Evolutionary conservation across 1,140 invertebrate genomes (phyloP).

Genomic region (Limonius californicus): DNA sequence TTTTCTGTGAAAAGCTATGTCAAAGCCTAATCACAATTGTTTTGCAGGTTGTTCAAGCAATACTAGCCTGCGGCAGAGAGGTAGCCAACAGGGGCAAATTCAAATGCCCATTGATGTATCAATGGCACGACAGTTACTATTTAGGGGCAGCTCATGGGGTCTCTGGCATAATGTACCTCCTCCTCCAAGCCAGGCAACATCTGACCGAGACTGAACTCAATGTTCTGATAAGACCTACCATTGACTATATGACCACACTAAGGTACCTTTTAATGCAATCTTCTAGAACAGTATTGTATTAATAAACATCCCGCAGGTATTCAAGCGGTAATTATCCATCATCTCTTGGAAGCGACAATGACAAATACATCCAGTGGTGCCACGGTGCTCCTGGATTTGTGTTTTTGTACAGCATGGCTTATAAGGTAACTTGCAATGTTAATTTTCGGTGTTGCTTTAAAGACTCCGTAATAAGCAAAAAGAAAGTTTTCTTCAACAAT

Average conservation of each 20-base stretch:
- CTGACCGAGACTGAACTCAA: slow-evolving; percentile 51
- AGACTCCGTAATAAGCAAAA: no score
- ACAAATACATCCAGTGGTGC: slow-evolving; percentile 91
- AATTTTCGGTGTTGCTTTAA: no score
- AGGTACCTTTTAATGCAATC: no score
- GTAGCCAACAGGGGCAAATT: slow-evolving; percentile 50
- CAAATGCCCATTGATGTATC: slow-evolving; percentile 69
- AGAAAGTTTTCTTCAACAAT: no score
- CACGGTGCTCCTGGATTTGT: slow-evolving; percentile 90
- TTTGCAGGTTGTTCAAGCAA: slow-evolving; percentile 58
- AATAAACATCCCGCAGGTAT: slow-evolving; percentile 45
- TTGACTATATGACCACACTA: slow-evolving; percentile 61
- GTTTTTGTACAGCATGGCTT: slow-evolving; percentile 69
- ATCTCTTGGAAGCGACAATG: slow-evolving; percentile 64
- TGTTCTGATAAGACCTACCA: slow-evolving; percentile 55
- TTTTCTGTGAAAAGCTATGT: no score
- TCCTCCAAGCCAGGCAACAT: slow-evolving; percentile 65
- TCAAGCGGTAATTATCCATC: slow-evolving; percentile 85
- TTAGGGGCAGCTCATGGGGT: slow-evolving; percentile 86
- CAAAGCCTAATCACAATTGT: no score
- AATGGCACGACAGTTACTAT: slow-evolving; percentile 86
- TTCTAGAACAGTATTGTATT: no score
- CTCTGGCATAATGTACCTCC: slow-evolving; percentile 76
- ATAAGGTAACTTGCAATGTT: slow-evolving; percentile 64
- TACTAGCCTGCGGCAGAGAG: slow-evolving; percentile 64